Conservation (phyloP, 1,140 invertebrate species). For the Lucilia cuprina region DNA sequence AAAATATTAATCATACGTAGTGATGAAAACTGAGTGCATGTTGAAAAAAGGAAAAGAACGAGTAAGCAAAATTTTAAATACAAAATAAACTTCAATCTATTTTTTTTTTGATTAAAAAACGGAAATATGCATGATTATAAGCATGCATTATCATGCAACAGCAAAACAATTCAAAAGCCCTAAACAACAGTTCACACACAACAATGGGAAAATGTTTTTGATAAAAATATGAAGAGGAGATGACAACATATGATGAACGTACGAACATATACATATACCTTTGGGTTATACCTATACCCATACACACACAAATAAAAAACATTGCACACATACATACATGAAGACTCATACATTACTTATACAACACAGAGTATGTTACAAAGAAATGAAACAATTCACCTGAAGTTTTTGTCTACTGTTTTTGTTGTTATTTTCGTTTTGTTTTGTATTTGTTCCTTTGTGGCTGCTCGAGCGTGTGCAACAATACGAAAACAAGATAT, state of each 20-base stretch:
- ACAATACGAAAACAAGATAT: not conserved
- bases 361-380: not conserved
- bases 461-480: not conserved
- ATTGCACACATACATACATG: not conserved
- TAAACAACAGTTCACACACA: too few species aligned
- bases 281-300: too few species aligned
- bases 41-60: not conserved
- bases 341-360: not conserved
- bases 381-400: not conserved
- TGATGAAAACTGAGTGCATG: not conserved
- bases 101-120: not conserved
- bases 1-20: constrained; percentile 5
- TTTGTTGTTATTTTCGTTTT: too few species aligned
- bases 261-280: too few species aligned
- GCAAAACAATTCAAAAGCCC: too few species aligned
- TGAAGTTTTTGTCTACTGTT: not conserved
- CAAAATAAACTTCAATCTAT: not conserved
- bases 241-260: too few species aligned
- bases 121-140: not conserved
- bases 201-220: too few species aligned
- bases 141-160: not conserved
- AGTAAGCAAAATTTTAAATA: not conserved
- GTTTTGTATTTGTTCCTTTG: not conserved
- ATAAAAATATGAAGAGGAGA: too few species aligned
- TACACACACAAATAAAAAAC: too few species aligned